phyloP scores from a whole-genome alignment of 2,888 invertebrate genomes.

The Habroteleia sp. region DNA sequence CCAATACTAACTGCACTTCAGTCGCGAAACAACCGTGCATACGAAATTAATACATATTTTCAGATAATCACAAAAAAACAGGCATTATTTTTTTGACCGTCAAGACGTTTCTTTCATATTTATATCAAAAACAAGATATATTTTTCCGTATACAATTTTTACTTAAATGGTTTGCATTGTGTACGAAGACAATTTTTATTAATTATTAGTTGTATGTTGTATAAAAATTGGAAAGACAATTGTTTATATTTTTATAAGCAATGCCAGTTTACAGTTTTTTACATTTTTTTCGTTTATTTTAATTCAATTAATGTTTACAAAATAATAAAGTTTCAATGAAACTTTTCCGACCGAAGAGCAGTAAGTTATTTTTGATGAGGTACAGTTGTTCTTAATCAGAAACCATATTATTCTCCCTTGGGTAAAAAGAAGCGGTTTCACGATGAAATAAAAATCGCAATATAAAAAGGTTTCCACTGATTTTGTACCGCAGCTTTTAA shows the following conservation, averaged over 20 bases:
- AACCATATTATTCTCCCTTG: conserved; percentile 31
- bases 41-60: conserved; percentile 27
- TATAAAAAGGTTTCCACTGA: conserved; percentile 26
- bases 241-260: too few relatives aligned
- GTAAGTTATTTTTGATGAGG: too few relatives aligned
- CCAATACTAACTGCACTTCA: conserved; percentile 50
- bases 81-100: not conserved
- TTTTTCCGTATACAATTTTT: too few relatives aligned
- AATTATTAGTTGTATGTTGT: too few relatives aligned
- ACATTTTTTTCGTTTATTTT: too few relatives aligned
- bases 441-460: conserved; percentile 20
- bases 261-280: too few relatives aligned
- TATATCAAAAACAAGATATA: too few relatives aligned
- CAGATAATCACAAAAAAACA: conserved; percentile 5
- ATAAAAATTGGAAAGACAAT: too few relatives aligned
- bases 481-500: not conserved
- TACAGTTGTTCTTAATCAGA: conserved; percentile 32
- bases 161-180: too few relatives aligned
- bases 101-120: too few relatives aligned
- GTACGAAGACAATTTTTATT: too few relatives aligned
- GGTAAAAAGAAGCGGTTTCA: conserved; percentile 24
- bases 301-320: not conserved
- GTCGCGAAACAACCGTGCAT: conserved; percentile 23
- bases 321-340: not conserved
- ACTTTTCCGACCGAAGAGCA: too few relatives aligned